Evolutionary conservation across 2,888 invertebrate species (phyloP).

Genomic region (Sinodicranocentrus sp.): DNA sequence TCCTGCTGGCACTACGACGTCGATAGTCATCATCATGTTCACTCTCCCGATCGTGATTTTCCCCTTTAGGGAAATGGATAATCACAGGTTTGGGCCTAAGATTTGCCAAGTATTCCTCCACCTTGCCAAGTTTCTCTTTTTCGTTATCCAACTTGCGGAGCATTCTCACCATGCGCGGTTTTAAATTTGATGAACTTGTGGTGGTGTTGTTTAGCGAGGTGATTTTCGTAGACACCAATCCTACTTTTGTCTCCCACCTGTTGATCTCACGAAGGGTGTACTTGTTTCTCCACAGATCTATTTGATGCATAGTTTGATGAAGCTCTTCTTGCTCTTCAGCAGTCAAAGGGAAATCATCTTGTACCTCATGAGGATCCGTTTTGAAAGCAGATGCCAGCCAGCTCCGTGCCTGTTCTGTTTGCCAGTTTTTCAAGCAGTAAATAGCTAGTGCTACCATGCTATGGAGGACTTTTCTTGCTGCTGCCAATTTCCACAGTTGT

Average conservation of each 20-base stretch:
- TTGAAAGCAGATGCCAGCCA: constrained; percentile 61
- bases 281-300: constrained; percentile 57
- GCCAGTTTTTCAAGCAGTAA: constrained; percentile 68
- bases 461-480: constrained; percentile 64
- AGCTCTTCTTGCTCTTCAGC: constrained; percentile 55
- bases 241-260: constrained; percentile 61
- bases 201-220: not conserved
- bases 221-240: constrained; percentile 35
- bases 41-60: constrained; percentile 33
- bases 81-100: constrained; percentile 58
- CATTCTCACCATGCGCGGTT: constrained; percentile 61
- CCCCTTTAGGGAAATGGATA: constrained; percentile 62
- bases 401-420: constrained; percentile 59
- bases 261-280: constrained; percentile 61
- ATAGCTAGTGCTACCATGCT: constrained; percentile 66
- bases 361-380: constrained; percentile 39
- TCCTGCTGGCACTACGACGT: constrained; percentile 10
- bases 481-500: constrained; percentile 69
- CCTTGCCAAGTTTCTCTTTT: constrained; percentile 43
- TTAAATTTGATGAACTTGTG: constrained; percentile 52
- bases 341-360: constrained; percentile 47
- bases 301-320: constrained; percentile 35
- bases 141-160: constrained; percentile 53
- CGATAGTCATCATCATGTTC: constrained; percentile 19
- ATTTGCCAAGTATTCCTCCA: constrained; percentile 38